Evolutionary conservation across 2,888 invertebrate genomes (phyloP).

Genomic region (Leucozona laternaria): DNA sequence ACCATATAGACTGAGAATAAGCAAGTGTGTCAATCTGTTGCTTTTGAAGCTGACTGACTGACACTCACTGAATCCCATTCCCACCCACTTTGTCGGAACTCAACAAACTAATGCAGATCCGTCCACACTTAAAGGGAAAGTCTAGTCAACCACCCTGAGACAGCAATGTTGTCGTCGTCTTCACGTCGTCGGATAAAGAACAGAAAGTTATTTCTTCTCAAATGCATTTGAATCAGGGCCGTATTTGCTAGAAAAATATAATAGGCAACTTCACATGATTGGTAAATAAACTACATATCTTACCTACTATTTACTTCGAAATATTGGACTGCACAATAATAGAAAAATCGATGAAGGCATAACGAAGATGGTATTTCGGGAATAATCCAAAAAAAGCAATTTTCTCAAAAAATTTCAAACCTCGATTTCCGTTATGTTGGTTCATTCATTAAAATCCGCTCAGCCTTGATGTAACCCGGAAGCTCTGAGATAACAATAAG

Average conservation of each 20-base stretch:
- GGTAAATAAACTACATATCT: no score
- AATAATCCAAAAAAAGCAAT: no score
- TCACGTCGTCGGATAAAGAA: background rate
- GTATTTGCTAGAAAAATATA: constrained; percentile 1
- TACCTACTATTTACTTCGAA: no score
- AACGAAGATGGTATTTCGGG: no score
- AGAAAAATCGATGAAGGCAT: no score
- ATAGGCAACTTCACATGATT: no score
- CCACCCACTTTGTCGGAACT: constrained; percentile 31
- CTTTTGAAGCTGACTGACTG: constrained; percentile 10
- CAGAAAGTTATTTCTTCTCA: constrained; percentile 40
- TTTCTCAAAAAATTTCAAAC: no score
- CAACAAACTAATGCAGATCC: constrained; percentile 43
- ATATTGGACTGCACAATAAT: no score
- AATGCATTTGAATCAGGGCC: constrained; percentile 29
- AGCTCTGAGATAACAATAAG: no score
- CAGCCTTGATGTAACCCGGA: no score
- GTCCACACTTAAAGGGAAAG: constrained; percentile 59
- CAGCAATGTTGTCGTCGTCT: background rate
- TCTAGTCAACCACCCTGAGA: constrained; percentile 38
- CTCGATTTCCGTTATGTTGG: no score
- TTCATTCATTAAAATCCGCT: no score
- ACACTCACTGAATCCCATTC: background rate
- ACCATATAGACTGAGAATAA: constrained; percentile 13
- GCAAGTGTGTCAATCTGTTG: constrained; percentile 49